A percentile compares a stretch with the other conserved stretches of the same genome.
These are phyloP conservation scores for Synergus japonicus DNA, from an alignment of 2,888 invertebrate genomes.

Conservation along the genomic window DNA sequence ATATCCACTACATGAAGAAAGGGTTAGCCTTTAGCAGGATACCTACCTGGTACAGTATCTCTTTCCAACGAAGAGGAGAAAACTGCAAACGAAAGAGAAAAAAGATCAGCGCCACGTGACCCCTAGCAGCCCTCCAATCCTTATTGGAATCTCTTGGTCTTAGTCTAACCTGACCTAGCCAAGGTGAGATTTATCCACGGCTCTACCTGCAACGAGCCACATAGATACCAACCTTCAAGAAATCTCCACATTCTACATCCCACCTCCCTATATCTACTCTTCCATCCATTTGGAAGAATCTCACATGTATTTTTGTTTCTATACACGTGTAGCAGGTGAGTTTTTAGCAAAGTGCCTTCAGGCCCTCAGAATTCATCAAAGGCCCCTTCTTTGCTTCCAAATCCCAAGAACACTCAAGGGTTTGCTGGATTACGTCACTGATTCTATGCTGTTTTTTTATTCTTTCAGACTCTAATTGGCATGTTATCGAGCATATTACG, in stretches of 20 bases:
- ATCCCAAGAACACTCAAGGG: neutral
- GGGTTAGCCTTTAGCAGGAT: constrained; percentile 55
- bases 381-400: constrained; percentile 6
- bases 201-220: constrained; percentile 69
- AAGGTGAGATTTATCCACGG: constrained; percentile 54
- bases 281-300: constrained; percentile 39
- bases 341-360: constrained; percentile 46
- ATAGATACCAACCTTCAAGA: constrained; percentile 56
- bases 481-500: neutral
- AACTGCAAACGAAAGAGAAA: constrained; percentile 37
- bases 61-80: constrained; percentile 27
- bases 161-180: constrained; percentile 69
- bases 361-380: constrained; percentile 14
- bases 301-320: constrained; percentile 44
- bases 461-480: neutral
- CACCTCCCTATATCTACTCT: constrained; percentile 43
- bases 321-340: constrained; percentile 59
- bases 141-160: constrained; percentile 67
- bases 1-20: constrained; percentile 55
- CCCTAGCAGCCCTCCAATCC: constrained; percentile 60
- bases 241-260: constrained; percentile 57
- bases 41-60: constrained; percentile 54
- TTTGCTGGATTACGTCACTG: constrained; percentile 6
- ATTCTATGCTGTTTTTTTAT: neutral
- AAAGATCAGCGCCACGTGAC: constrained; percentile 65